These are phyloP conservation scores for Agrenia bidenticulata DNA, from an alignment of 2,888 invertebrate genomes.

Conservation along the genomic window DNA sequence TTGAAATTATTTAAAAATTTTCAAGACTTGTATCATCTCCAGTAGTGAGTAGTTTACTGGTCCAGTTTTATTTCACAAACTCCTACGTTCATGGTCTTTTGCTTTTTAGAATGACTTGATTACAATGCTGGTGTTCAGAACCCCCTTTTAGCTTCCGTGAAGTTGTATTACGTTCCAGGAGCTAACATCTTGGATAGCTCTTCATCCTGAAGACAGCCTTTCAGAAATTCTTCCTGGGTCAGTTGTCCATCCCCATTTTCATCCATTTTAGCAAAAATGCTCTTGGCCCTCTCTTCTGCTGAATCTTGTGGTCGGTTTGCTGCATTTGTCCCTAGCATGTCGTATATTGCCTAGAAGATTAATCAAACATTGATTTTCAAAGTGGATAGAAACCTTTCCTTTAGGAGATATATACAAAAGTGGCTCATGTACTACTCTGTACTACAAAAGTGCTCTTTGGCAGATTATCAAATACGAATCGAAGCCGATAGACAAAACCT, in stretches of 20 bases:
- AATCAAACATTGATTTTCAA: constrained; percentile 23
- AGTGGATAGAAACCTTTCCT: too few species aligned
- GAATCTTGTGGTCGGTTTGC: constrained; percentile 93
- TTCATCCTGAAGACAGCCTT: constrained; percentile 95
- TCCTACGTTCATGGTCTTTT: too few species aligned
- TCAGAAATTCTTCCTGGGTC: constrained; percentile 96
- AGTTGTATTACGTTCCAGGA: constrained; percentile 59
- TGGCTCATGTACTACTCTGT: too few species aligned
- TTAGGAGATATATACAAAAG: too few species aligned
- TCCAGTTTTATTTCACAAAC: neutral
- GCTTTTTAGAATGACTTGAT: constrained; percentile 16
- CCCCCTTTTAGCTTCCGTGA: neutral
- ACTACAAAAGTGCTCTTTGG: too few species aligned
- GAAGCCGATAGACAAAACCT: too few species aligned
- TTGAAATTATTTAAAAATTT: neutral
- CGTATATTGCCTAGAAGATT: constrained; percentile 94
- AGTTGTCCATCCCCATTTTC: constrained; percentile 92
- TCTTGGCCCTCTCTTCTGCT: constrained; percentile 95
- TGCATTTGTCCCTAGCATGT: constrained; percentile 97
- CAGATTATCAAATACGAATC: too few species aligned
- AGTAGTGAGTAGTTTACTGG: neutral
- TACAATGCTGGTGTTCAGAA: neutral
- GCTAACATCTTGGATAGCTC: constrained; percentile 92
- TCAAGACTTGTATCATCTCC: neutral
- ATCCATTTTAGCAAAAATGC: constrained; percentile 99